Percentiles rank a stretch among this genome's conserved stretches.
phyloP scores from a whole-genome alignment of 2,888 invertebrate genomes.

The Sinhomidia bicolor region DNA sequence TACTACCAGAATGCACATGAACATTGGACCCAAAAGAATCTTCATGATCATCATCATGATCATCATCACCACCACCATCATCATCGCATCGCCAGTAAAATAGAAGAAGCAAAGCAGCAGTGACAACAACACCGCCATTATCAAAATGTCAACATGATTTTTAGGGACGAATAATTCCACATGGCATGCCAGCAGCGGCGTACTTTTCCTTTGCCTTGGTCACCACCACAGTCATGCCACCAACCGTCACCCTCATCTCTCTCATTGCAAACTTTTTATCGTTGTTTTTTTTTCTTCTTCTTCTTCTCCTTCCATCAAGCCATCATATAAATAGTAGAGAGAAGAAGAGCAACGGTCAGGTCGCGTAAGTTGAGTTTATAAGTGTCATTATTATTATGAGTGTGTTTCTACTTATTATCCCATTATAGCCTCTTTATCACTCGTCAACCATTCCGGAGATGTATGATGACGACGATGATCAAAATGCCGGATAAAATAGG shows the following conservation, averaged over 20 bases:
- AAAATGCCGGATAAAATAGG: no score
- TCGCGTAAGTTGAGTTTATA: no score
- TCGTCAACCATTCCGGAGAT: background rate
- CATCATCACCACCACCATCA: background rate
- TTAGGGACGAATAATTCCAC: background rate
- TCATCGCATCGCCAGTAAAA: no score
- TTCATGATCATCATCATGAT: background rate
- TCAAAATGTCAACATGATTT: background rate
- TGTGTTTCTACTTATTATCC: background rate
- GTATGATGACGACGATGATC: background rate
- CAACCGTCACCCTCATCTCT: no score
- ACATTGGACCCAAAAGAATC: background rate
- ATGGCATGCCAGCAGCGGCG: no score
- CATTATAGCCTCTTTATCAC: background rate
- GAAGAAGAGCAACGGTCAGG: no score
- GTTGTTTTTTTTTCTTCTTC: background rate
- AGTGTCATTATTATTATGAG: no score
- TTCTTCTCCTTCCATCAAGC: background rate
- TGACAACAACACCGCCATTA: background rate
- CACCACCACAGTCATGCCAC: background rate
- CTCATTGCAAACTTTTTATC: background rate
- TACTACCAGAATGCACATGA: conserved; percentile 7
- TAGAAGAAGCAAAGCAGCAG: no score
- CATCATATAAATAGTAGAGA: no score
- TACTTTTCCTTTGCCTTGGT: background rate